phyloP scores from a whole-genome alignment of 2,113 vertebrate species.

The Acrocephalus kingi region DNA sequence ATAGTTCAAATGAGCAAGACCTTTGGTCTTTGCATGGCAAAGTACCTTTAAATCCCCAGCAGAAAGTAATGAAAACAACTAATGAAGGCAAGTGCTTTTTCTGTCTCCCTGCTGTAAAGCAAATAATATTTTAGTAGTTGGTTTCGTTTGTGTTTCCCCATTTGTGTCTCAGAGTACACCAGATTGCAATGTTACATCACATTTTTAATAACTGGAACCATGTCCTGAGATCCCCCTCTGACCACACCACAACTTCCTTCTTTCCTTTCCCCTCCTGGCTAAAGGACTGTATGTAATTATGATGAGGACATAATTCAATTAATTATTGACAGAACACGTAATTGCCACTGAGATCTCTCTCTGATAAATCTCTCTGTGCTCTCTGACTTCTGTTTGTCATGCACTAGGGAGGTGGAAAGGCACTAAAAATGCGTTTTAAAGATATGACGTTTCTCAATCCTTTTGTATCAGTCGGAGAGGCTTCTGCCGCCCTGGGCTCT shows the following conservation, averaged over 20 bases:
- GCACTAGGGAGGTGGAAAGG: background rate
- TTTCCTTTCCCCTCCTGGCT: slow-evolving; percentile 1
- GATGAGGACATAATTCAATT: slow-evolving; percentile 32
- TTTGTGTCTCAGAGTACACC: slow-evolving; percentile 50
- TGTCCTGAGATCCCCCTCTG: slow-evolving; percentile 55
- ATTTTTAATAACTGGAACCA: slow-evolving; percentile 42
- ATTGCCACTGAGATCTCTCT: background rate
- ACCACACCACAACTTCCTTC: slow-evolving; percentile 54
- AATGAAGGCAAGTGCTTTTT: background rate
- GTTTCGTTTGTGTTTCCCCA: slow-evolving; percentile 6
- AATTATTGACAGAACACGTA: slow-evolving; percentile 48
- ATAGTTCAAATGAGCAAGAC: background rate
- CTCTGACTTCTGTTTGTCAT: slow-evolving; percentile 43
- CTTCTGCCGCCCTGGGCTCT: background rate
- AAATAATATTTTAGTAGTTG: background rate
- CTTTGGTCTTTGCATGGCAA: background rate
- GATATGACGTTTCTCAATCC: slow-evolving; percentile 33
- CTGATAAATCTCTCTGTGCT: background rate
- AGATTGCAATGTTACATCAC: slow-evolving; percentile 55
- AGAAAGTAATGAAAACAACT: background rate
- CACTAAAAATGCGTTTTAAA: slow-evolving; percentile 12
- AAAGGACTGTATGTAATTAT: slow-evolving; percentile 25
- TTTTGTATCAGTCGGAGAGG: background rate
- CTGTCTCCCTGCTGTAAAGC: background rate
- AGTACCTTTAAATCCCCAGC: background rate